Evolutionary conservation across 2,888 invertebrate species (phyloP).

Genomic region (Heliconius hortense): DNA sequence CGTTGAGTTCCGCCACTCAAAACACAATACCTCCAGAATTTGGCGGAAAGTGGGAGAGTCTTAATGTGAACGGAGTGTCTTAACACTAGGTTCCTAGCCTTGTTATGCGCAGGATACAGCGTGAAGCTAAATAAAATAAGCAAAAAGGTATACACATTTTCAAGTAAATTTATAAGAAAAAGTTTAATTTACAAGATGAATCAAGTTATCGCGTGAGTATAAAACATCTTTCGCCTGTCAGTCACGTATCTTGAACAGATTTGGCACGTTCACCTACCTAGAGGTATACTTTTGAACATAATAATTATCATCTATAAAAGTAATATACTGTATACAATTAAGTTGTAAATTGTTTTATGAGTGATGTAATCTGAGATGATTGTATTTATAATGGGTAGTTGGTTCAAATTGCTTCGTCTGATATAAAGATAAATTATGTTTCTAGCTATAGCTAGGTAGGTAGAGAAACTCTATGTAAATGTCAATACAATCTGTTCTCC

Average conservation of each 20-base stretch:
- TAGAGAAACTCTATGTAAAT: too few relatives aligned
- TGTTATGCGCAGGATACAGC: too few relatives aligned
- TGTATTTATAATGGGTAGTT: constrained; percentile 1
- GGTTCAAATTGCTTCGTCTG: neutral
- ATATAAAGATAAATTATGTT: neutral
- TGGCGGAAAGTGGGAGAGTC: neutral
- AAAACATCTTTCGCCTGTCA: constrained; percentile 17
- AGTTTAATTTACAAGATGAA: neutral
- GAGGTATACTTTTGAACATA: constrained; percentile 26
- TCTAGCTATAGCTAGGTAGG: neutral
- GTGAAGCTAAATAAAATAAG: too few relatives aligned
- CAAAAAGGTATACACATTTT: too few relatives aligned
- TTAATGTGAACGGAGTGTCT: too few relatives aligned
- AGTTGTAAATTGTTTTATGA: constrained; percentile 40
- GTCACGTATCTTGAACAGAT: constrained; percentile 30
- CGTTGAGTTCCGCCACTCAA: neutral
- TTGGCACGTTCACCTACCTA: constrained; percentile 31
- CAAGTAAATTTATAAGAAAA: neutral
- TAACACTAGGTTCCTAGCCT: too few relatives aligned
- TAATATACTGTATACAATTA: constrained; percentile 37
- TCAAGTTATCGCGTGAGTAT: constrained; percentile 16
- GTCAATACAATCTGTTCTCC: too few relatives aligned
- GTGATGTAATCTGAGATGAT: constrained; percentile 28
- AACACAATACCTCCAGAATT: neutral
- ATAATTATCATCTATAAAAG: constrained; percentile 40